phyloP scores from a whole-genome alignment of 2,113 vertebrate species.

The Labrus mixtus region DNA sequence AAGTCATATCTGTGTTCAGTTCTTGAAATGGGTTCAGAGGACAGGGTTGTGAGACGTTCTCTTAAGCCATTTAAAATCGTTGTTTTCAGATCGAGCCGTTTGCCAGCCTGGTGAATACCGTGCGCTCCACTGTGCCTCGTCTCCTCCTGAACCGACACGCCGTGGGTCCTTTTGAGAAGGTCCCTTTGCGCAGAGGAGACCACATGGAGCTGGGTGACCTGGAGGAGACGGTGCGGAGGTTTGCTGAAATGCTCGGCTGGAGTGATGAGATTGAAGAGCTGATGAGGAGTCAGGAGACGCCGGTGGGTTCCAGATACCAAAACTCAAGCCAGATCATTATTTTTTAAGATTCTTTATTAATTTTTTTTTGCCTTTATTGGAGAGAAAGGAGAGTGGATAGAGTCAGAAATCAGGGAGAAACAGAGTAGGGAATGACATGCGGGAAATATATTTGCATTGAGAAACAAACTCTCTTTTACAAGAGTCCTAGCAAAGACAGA shows the following conservation, averaged over 20 bases:
- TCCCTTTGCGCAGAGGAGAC: constrained; percentile 76
- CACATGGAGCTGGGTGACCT: constrained; percentile 83
- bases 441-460: too few relatives aligned
- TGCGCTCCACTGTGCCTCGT: constrained; percentile 80
- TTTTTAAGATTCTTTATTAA: too few relatives aligned
- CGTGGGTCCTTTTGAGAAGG: constrained; percentile 82
- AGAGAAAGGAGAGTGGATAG: too few relatives aligned
- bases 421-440: too few relatives aligned
- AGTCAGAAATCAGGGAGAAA: too few relatives aligned
- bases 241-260: constrained; percentile 82
- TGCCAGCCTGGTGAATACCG: constrained; percentile 84
- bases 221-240: constrained; percentile 71
- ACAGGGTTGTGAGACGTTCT: neutral
- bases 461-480: too few relatives aligned
- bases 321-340: too few relatives aligned
- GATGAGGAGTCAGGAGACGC: constrained; percentile 74
- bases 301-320: constrained; percentile 45
- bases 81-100: constrained; percentile 83
- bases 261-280: constrained; percentile 78
- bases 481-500: too few relatives aligned
- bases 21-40: constrained; percentile 6
- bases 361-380: too few relatives aligned
- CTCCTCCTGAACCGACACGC: constrained; percentile 83
- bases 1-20: neutral
- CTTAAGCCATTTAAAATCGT: neutral